A percentile compares a stretch with the other conserved stretches of the same genome.
Conservation (phyloP, 2,113 vertebrate species). For the Prionailurus viverrinus region DNA sequence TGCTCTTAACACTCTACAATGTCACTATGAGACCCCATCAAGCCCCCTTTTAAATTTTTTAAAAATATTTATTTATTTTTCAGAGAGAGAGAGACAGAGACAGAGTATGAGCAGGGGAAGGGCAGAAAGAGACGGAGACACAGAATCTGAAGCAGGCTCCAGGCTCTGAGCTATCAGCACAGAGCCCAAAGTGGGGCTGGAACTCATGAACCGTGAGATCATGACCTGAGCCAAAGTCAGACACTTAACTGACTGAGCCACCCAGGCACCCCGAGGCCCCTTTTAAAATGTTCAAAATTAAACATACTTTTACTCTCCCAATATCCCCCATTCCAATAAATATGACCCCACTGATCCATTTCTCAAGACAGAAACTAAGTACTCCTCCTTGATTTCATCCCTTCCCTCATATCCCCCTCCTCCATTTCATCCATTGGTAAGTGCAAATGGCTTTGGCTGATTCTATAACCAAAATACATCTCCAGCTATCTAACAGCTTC, state of each 20-base stretch:
- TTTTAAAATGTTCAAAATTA: slow-evolving; percentile 6
- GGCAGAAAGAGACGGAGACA: no score
- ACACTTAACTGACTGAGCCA: no score
- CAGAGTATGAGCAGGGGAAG: no score
- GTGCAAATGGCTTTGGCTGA: not conserved
- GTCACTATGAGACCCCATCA: not conserved
- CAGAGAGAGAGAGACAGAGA: no score
- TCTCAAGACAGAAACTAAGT: not conserved
- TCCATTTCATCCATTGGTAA: not conserved
- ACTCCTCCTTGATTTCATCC: not conserved
- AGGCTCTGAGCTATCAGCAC: no score
- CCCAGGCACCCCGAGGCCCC: not conserved
- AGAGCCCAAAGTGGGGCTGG: no score
- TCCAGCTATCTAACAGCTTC: not conserved
- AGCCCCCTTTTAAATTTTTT: not conserved
- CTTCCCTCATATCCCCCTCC: not conserved
- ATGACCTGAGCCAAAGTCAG: no score
- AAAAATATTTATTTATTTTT: no score
- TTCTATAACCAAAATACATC: not conserved
- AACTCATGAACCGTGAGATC: no score
- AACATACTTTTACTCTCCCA: not conserved
- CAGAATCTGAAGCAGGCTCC: no score
- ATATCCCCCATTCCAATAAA: not conserved
- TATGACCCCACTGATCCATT: not conserved
- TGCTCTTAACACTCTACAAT: not conserved